Base-by-base conservation (phyloP, 2,888 invertebrate species). In the Anthophora plumipes region DNA sequence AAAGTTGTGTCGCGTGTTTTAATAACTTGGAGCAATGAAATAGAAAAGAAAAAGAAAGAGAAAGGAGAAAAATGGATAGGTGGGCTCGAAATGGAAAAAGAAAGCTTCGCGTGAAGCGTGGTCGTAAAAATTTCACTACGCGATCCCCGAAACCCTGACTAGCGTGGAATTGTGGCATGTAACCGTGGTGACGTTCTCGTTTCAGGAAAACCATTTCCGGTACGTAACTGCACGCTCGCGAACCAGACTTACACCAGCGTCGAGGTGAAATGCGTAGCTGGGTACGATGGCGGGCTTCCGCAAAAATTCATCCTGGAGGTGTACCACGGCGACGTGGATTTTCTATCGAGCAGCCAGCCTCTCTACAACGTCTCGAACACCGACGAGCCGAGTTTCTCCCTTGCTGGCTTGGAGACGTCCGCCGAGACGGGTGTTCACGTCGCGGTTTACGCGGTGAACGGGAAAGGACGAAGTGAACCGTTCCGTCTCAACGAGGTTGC, bases 201-300 rank as follows among this genome's bases (percentile, higher is more conserved):
- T 87, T 31, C 94, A 97, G 98, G 97, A 80, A 96, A 97, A 92
- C 98, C 98, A 52, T 97, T 97, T 92, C 95, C 97, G 70, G 97
- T 98, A 66, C 96, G 96, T 82, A 98, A 98, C 94, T 98, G 98
- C 94, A 95, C 96, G 70, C 94, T 97, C 88, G 96, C 96, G 93
- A 98, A 98, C 94, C 97, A 97, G 93, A 98, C 98, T 20, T 96
- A 96, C 90, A 97, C 96, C 89, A 96, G 97, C 80, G 97, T 97
- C 88, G 96, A 96, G 93, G 97, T 98, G 87, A 96, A 96, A 90
- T 98, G 98, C 93, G 95, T 96, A 91, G 95, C 97, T 37, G 97
- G 97, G 88, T 98, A 97, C 94, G 98, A 98, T 94, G 98, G 98
- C 78, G 98, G 98, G 85, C 95, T 98, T 90, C 97, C 97, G 78